Evolutionary conservation across 1,140 invertebrate genomes (phyloP), one percentile per base, ranked within the genome.

Genomic region (Drosophila hydei): DNA sequence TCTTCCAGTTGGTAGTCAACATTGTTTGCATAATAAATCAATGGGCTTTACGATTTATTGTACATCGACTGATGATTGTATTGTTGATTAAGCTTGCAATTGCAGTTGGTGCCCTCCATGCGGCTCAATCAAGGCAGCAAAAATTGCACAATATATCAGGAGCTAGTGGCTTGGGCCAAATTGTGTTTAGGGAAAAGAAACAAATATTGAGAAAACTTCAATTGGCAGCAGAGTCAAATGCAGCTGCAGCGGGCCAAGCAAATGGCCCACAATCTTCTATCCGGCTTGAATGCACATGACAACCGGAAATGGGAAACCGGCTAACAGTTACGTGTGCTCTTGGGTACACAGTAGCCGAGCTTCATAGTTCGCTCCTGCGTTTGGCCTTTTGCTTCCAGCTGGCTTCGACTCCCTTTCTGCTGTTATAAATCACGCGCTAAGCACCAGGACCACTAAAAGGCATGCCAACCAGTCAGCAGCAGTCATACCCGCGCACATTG

Each of bases 341-440:
- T 85, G 77, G 74, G 77, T 74, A 81, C 59, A 84, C 62, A 80
- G 80, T 73, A 73, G 80, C 64, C 43, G 60, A 67, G 59, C 67
- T 60, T 50, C 63, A 43, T 45, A 16, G 18, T 38, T 40, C 38
- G 30, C 18, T 6, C 6, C 52, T 68, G 43, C 23, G 8, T 42
- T 16, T 65, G 52, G 23, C 36, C 47, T 30, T 21, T 16, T 42
- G 30, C 47, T 59, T 61, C 18, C 65, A 61, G 42, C 62, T 60
- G 60, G 55, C 70, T 67, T 61, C 43, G 42, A 16, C 51, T 65
- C 45, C 63, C 55, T 58, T 52, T 73, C 50, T 77, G 75, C 83
- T 72, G 78, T 64, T 88, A 87, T 87, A 87, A 87, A 87, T 87
- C 83, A 87, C 77, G 75, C 83, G 83, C 83, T 87, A 88, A 87